Percentiles rank a stretch among this genome's conserved stretches.
Evolutionary conservation across 2,113 vertebrate genomes (phyloP).

Genomic region (Mola mola): DNA sequence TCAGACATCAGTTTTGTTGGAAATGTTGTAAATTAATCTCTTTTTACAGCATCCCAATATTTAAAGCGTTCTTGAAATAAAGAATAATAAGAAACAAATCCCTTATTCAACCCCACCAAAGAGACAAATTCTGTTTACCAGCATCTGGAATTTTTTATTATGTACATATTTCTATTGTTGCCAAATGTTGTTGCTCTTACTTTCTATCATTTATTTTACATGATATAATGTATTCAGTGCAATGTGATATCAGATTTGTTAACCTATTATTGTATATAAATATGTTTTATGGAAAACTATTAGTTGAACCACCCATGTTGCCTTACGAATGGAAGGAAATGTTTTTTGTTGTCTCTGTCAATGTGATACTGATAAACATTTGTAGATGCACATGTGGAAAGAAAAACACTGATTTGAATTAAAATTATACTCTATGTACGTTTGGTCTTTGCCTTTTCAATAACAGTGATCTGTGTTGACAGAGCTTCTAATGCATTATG

Average conservation of each 20-base stretch:
- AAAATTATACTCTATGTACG: constrained; percentile 30
- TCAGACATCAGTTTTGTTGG: too few relatives aligned
- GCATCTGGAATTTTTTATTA: constrained; percentile 26
- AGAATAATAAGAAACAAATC: too few relatives aligned
- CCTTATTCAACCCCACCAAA: constrained; percentile 64
- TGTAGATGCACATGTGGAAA: constrained; percentile 49
- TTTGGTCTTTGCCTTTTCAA: constrained; percentile 9
- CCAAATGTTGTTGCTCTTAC: constrained; percentile 21
- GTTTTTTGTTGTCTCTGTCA: constrained; percentile 39
- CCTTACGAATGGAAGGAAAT: constrained; percentile 69
- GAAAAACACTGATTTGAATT: constrained; percentile 35
- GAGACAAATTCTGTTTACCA: constrained; percentile 57
- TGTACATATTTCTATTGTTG: constrained; percentile 34
- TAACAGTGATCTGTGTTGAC: constrained; percentile 14
- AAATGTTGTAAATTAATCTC: background rate
- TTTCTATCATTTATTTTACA: constrained; percentile 39
- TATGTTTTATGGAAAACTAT: constrained; percentile 23
- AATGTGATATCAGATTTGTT: constrained; percentile 39
- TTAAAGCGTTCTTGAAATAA: too few relatives aligned
- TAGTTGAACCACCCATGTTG: constrained; percentile 63
- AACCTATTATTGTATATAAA: constrained; percentile 30
- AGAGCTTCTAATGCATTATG: background rate
- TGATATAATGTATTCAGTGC: constrained; percentile 30
- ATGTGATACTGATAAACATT: constrained; percentile 43
- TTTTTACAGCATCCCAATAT: constrained; percentile 6